Conservation (phyloP, 2,113 vertebrate genomes). For the Carassius carassius region DNA sequence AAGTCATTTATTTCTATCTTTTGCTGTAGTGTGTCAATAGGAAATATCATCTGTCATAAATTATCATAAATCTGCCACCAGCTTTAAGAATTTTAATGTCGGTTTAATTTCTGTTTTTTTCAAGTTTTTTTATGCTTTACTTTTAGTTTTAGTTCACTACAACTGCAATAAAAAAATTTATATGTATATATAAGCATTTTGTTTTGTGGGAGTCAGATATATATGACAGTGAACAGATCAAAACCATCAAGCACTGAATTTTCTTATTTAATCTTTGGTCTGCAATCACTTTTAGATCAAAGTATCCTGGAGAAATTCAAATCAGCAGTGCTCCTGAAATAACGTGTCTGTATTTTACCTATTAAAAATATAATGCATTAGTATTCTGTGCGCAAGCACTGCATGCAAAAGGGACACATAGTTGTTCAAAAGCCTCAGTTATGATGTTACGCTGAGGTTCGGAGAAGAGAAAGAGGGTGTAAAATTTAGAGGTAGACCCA, state of each 20-base stretch:
- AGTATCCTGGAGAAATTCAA: background rate
- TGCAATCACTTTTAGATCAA: background rate
- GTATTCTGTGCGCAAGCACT: background rate
- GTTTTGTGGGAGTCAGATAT: too few relatives aligned
- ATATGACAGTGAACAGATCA: background rate
- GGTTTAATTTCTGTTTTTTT: too few relatives aligned
- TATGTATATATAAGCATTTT: too few relatives aligned
- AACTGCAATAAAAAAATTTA: too few relatives aligned
- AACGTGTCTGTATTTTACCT: background rate
- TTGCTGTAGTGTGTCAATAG: too few relatives aligned
- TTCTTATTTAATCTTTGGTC: too few relatives aligned
- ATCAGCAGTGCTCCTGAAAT: background rate
- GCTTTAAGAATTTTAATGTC: too few relatives aligned
- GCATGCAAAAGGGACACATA: slow-evolving; percentile 11
- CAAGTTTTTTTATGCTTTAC: too few relatives aligned
- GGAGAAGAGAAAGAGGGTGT: background rate
- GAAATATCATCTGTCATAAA: too few relatives aligned
- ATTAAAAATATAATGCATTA: background rate
- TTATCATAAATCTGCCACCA: too few relatives aligned
- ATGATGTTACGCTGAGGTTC: background rate
- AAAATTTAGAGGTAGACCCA: background rate
- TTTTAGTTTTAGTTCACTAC: too few relatives aligned
- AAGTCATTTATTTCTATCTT: too few relatives aligned
- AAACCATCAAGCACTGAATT: background rate
- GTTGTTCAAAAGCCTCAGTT: background rate